These are phyloP conservation scores for Hemibagrus wyckioides DNA, from an alignment of 2,113 vertebrate species.

Conservation along the genomic window DNA sequence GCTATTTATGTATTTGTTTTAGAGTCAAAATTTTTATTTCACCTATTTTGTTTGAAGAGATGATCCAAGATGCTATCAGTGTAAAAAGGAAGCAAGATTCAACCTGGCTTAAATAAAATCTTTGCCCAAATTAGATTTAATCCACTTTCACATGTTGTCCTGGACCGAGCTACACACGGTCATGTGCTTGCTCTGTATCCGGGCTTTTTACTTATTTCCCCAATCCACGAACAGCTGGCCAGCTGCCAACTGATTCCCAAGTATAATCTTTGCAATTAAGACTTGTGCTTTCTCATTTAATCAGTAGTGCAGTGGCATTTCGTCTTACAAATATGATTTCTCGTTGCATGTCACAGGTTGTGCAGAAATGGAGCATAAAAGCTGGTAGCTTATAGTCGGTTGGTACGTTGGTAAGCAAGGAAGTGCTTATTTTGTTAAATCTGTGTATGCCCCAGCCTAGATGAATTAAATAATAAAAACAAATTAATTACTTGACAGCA, in stretches of 20 bases:
- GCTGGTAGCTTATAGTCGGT: neutral
- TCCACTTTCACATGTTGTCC: neutral
- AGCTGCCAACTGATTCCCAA: too few relatives aligned
- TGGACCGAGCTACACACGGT: neutral
- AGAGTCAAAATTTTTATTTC: neutral
- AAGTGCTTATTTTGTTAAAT: constrained; percentile 2
- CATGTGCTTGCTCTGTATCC: neutral
- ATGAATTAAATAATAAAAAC: neutral
- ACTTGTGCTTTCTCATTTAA: neutral
- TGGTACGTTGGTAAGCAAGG: neutral
- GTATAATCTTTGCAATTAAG: neutral
- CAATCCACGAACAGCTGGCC: too few relatives aligned
- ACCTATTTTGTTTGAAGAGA: neutral
- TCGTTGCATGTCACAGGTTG: neutral
- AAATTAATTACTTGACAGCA: constrained; percentile 1
- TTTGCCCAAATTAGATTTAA: neutral
- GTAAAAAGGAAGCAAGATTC: neutral
- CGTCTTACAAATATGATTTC: neutral
- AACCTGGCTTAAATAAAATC: neutral
- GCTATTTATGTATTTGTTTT: neutral
- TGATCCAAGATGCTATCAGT: neutral
- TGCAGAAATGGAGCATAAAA: neutral
- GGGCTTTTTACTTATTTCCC: too few relatives aligned
- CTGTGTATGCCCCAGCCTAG: neutral
- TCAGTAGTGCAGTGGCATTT: neutral